Evolutionary conservation across 2,888 invertebrate genomes (phyloP), one percentile per base, ranked within the genome.

Genomic region (Lasioglossum lativentre): DNA sequence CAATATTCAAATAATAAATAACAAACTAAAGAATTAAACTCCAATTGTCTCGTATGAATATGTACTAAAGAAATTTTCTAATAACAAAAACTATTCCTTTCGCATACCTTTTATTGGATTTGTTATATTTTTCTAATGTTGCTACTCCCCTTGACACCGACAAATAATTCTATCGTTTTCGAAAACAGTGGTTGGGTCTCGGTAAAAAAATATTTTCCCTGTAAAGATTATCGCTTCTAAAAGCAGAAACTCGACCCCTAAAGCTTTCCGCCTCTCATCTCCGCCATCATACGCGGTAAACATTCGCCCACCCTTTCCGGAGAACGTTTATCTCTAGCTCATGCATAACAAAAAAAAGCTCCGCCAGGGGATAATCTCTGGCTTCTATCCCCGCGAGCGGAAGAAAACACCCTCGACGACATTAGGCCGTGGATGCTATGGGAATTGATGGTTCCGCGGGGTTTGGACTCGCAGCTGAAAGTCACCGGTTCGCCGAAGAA

Each of bases 401-500:
- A 34, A 56, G 45, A 68, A 59, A 63, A 70, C 74, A 63, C 23
- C 30, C 74, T 42, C 45, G 74, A 16, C 75, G 52, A 56, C 59
- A 73, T 78, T 66, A 75, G 59, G 34, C 56, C 14, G 47, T 34
- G 73, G 47, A 40, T 45, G 38, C 47, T 10, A 82, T 80, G 75
- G 34, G 77, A 85, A 85, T 86, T 82, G 75, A 59, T 66, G n/a
- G 75, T 34, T 34, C 63, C 47, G 42, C 72, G 56, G 42, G 23
- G 30, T 38, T 68, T 45, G 40, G 63, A n/a, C 10, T n/a, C 52
- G 52, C 52, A n/a, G 10, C n/a, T 12, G n/a, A 12, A 79, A 75
- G 77, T 80, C 74, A 66, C 80, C 79, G 68, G 74, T 70, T 82
- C 72, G 74, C 56, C 80, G 85, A 90, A 90, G 90, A 88, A 92